phyloP scores from a whole-genome alignment of 2,113 vertebrate species.

The Oncorhynchus tshawytscha region DNA sequence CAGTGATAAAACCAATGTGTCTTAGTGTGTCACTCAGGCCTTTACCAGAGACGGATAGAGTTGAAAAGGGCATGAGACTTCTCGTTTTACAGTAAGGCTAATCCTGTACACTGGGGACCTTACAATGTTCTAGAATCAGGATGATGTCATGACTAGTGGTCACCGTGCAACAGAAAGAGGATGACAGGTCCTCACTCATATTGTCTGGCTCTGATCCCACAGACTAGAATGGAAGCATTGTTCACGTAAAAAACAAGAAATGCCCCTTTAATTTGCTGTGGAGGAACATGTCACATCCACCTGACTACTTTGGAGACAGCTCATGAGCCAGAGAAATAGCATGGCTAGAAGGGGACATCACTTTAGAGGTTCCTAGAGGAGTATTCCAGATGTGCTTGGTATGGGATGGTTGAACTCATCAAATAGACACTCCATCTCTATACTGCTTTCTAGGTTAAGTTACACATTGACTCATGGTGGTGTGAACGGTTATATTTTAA shows the following conservation, averaged over 20 bases:
- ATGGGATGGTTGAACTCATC: background rate
- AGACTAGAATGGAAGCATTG: slow-evolving; percentile 40
- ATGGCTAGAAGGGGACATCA: background rate
- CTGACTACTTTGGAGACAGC: background rate
- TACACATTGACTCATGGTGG: too few species aligned
- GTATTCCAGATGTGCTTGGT: background rate
- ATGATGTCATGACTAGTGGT: background rate
- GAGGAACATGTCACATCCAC: background rate
- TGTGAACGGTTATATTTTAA: too few species aligned
- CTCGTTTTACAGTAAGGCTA: background rate
- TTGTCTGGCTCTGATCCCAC: background rate
- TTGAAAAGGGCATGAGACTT: background rate
- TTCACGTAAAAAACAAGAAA: slow-evolving; percentile 11
- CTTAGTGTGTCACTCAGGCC: background rate
- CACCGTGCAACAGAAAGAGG: background rate
- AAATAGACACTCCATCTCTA: background rate
- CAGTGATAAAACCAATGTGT: slow-evolving; percentile 5
- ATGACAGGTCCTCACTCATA: background rate
- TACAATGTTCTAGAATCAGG: background rate
- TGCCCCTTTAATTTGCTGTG: slow-evolving; percentile 3
- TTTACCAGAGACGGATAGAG: background rate
- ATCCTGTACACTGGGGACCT: background rate
- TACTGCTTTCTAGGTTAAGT: too few species aligned
- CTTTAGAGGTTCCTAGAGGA: background rate
- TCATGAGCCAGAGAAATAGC: background rate